These are phyloP conservation scores for Decapterus maruadsi DNA, from an alignment of 2,797 vertebrate genomes.

Conservation along the genomic window DNA sequence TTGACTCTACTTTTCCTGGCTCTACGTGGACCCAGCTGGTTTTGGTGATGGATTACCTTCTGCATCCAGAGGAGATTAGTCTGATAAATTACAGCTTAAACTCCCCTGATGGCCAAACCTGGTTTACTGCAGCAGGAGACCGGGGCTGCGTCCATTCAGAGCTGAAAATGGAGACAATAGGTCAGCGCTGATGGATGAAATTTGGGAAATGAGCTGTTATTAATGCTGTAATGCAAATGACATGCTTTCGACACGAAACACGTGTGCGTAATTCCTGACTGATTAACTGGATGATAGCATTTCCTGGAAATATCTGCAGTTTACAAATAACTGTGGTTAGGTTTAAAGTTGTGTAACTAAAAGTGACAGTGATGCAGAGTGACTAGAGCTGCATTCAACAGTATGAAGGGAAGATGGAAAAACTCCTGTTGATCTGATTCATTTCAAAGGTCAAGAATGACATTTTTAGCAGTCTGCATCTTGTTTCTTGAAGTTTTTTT, in stretches of 20 bases:
- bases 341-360: background rate
- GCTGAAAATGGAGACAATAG: constrained; percentile 55
- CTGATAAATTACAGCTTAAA: constrained; percentile 55
- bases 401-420: background rate
- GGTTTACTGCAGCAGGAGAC: constrained; percentile 67
- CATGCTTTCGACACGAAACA: background rate
- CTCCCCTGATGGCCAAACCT: constrained; percentile 64
- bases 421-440: background rate
- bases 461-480: too few species aligned
- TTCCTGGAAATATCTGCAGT: background rate
- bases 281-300: constrained; percentile 3
- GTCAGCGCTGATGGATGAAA: constrained; percentile 50
- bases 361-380: background rate
- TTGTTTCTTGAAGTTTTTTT: too few species aligned
- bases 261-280: background rate
- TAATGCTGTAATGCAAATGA: constrained; percentile 47
- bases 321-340: background rate
- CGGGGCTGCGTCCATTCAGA: constrained; percentile 31
- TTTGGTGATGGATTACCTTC: constrained; percentile 66
- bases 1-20: constrained; percentile 29
- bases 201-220: constrained; percentile 57
- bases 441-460: background rate
- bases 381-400: background rate
- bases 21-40: constrained; percentile 40
- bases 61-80: constrained; percentile 62